These are phyloP conservation scores for Cerceris rybyensis DNA, from an alignment of 2,888 invertebrate genomes.

Conservation along the genomic window DNA sequence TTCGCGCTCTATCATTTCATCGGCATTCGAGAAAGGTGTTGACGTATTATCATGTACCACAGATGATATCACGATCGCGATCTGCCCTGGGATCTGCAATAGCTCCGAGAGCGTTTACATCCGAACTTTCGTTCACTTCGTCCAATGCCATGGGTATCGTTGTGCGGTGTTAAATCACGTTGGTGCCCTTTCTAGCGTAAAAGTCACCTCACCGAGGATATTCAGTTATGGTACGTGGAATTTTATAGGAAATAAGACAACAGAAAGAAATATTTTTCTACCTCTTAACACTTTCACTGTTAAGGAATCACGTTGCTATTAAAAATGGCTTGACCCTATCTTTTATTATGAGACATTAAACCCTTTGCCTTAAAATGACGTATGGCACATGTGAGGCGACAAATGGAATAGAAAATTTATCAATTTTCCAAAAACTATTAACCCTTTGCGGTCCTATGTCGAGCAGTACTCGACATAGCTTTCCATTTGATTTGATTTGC, in stretches of 20 bases:
- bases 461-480: no score
- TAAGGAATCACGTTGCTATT: no score
- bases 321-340: no score
- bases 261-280: background rate
- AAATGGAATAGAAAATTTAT: no score
- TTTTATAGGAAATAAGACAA: background rate
- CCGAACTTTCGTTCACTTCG: conserved; percentile 95
- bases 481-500: no score
- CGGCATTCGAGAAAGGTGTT: conserved; percentile 1
- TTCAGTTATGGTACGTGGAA: conserved; percentile 92
- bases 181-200: conserved; percentile 92
- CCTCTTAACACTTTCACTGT: background rate
- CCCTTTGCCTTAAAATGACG: no score
- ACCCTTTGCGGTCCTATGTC: no score
- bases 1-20: no score
- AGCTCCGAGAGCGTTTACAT: conserved; percentile 97
- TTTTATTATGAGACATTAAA: no score
- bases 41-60: conserved; percentile 36
- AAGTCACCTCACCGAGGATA: conserved; percentile 93
- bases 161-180: conserved; percentile 97
- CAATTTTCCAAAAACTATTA: no score
- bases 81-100: conserved; percentile 96
- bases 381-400: no score
- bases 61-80: conserved; percentile 94
- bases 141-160: conserved; percentile 94